phyloP scores from a whole-genome alignment of 2,113 vertebrate genomes.

The Vidua macroura region DNA sequence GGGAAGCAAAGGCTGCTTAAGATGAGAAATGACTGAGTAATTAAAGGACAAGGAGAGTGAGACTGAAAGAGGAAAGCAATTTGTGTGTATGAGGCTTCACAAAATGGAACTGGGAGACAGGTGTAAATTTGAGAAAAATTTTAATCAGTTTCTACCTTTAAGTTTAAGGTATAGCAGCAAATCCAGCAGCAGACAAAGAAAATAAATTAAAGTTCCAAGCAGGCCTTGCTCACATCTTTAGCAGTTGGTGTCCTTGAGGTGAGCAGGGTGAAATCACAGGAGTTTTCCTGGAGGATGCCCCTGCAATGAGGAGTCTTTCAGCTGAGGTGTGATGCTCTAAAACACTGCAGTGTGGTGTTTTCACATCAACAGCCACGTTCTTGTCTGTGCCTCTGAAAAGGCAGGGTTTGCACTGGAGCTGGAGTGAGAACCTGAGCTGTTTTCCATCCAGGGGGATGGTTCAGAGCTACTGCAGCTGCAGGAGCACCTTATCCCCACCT shows the following conservation, averaged over 20 bases:
- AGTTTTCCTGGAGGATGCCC: not conserved
- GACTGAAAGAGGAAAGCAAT: not conserved
- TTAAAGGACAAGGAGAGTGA: not conserved
- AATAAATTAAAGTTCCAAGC: not conserved
- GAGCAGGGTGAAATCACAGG: not conserved
- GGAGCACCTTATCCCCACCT: not conserved
- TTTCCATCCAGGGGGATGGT: not conserved
- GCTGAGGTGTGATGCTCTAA: not conserved
- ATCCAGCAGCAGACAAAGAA: not conserved
- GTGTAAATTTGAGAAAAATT: not conserved
- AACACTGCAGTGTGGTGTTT: not conserved
- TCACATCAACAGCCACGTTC: fast-evolving
- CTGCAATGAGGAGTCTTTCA: not conserved
- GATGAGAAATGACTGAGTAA: not conserved
- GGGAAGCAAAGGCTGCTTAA: not conserved
- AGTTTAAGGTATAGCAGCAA: not conserved
- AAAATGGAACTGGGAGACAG: not conserved
- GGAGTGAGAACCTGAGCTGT: not conserved
- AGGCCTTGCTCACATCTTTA: not conserved
- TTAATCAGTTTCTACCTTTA: not conserved
- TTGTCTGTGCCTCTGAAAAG: not conserved
- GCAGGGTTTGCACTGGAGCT: not conserved
- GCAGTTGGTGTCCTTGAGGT: not conserved
- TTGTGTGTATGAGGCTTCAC: not conserved
- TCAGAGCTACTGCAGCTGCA: not conserved